Evolutionary conservation across 2,888 invertebrate genomes (phyloP), one percentile per base, ranked within the genome.

Genomic region (Pycnomerus fuliginosus): DNA sequence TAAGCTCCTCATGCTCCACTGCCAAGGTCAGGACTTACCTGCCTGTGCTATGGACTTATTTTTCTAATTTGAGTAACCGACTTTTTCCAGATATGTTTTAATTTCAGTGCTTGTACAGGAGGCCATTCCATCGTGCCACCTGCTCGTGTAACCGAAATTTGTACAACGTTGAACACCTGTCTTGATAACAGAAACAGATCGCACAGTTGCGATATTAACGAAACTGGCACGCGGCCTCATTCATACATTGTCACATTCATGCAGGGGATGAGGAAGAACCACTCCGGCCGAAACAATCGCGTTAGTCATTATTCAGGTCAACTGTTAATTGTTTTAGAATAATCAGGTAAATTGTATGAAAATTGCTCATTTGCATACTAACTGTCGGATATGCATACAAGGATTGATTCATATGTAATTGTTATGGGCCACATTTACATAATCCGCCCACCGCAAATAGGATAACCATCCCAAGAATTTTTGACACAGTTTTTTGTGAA

Each of bases 11-110:
- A 38, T 44, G 39, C 42, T 41, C 40, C 48, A 44, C 44, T 44
- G 15, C 47, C 47, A 47, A 47, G 47, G 47, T 43, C 47, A 47
- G 47, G 37, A 43, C 38, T 43, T 47, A 38, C 47, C 43, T 38
- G 47, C 41, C n/a, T n/a, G n/a, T n/a, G n/a, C n/a, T n/a, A n/a
- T n/a, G n/a, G n/a, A n/a, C n/a, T n/a, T n/a, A n/a, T n/a, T n/a
- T n/a, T n/a, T n/a, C n/a, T n/a, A n/a, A n/a, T n/a, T n/a, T n/a
- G n/a, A n/a, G n/a, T n/a, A n/a, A n/a, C n/a, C n/a, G n/a, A n/a
- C n/a, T n/a, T n/a, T n/a, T n/a, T n/a, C n/a, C n/a, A n/a, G n/a
- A n/a, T n/a, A n/a, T n/a, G n/a, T n/a, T n/a, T n/a, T n/a, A n/a
- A n/a, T n/a, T n/a, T n/a, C n/a, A n/a, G n/a, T n/a, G n/a, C n/a